Evolutionary conservation across 2,888 invertebrate species (phyloP).

Genomic region (Spisula subtruncata): DNA sequence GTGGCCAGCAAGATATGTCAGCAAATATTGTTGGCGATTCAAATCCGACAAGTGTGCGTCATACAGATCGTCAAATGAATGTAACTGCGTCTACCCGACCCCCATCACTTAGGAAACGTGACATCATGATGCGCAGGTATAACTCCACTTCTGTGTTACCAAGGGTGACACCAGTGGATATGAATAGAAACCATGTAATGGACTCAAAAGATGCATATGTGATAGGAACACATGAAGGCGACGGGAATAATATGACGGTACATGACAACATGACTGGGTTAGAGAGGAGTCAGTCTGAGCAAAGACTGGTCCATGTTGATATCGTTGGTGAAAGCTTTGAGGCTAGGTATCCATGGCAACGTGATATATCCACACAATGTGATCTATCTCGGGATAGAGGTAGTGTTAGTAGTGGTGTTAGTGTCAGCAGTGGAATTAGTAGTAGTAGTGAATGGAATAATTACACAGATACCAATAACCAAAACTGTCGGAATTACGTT

Average conservation of each 20-base stretch:
- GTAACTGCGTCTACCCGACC: conserved; percentile 34
- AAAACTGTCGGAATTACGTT: conserved; percentile 40
- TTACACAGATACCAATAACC: conserved; percentile 34
- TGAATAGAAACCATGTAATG: conserved; percentile 52
- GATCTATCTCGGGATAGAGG: conserved; percentile 62
- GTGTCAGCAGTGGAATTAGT: conserved; percentile 33
- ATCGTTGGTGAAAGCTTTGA: conserved; percentile 83
- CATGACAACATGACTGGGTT: neutral
- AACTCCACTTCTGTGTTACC: conserved; percentile 55
- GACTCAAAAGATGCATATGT: conserved; percentile 33
- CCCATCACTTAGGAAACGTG: conserved; percentile 53
- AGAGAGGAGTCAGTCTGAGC: neutral
- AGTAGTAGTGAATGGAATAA: conserved; percentile 33
- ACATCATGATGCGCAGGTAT: conserved; percentile 59
- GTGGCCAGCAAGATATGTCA: neutral
- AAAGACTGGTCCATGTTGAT: conserved; percentile 72
- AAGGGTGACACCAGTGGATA: conserved; percentile 37
- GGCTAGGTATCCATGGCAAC: conserved; percentile 84
- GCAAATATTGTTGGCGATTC: neutral
- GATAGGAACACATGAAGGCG: conserved; percentile 21
- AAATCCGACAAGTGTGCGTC: neutral
- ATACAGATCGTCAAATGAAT: conserved; percentile 29
- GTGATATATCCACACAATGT: conserved; percentile 83
- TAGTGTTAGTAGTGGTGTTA: conserved; percentile 47
- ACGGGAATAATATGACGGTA: conserved; percentile 19